A percentile compares a stretch with the other conserved stretches of the same genome.
Evolutionary conservation across 2,797 vertebrate genomes (phyloP).

Genomic region (Fistularia commersonii): DNA sequence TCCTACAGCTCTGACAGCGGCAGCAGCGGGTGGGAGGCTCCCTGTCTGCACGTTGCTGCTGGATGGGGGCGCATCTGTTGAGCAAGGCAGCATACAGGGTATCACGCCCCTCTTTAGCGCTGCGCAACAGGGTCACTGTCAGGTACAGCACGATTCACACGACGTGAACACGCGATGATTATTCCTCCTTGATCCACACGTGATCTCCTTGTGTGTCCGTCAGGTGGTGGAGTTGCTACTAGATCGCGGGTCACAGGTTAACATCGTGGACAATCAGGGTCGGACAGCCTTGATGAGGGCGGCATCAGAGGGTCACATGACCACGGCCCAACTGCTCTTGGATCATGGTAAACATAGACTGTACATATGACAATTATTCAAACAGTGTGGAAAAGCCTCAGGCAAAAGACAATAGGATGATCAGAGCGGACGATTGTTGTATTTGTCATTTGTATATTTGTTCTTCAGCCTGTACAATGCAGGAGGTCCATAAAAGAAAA

Average conservation of each 20-base stretch:
- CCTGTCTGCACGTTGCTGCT: slow-evolving; percentile 72
- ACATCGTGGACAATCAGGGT: slow-evolving; percentile 92
- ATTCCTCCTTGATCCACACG: not conserved
- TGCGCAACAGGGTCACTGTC: slow-evolving; percentile 87
- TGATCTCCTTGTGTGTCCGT: not conserved
- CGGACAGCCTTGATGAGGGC: slow-evolving; percentile 93
- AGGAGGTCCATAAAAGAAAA: too few relatives aligned
- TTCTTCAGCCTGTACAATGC: too few relatives aligned
- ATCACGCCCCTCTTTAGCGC: slow-evolving; percentile 83
- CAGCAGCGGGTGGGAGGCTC: slow-evolving; percentile 55
- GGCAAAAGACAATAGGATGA: too few relatives aligned
- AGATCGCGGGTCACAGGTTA: slow-evolving; percentile 86
- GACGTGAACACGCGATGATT: not conserved
- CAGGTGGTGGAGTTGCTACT: slow-evolving; percentile 92
- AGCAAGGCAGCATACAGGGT: slow-evolving; percentile 79
- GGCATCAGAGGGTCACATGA: slow-evolving; percentile 89
- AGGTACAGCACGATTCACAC: slow-evolving; percentile 69
- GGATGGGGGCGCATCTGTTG: slow-evolving; percentile 76
- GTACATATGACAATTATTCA: not conserved
- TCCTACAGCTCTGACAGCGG: slow-evolving; percentile 58
- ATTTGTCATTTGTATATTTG: too few relatives aligned
- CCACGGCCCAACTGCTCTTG: slow-evolving; percentile 87
- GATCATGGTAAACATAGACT: slow-evolving; percentile 80
- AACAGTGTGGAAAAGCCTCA: too few relatives aligned
- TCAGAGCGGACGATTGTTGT: too few relatives aligned